Evolutionary conservation across 2,888 invertebrate genomes (phyloP).

Genomic region (Drymonia ruficornis): DNA sequence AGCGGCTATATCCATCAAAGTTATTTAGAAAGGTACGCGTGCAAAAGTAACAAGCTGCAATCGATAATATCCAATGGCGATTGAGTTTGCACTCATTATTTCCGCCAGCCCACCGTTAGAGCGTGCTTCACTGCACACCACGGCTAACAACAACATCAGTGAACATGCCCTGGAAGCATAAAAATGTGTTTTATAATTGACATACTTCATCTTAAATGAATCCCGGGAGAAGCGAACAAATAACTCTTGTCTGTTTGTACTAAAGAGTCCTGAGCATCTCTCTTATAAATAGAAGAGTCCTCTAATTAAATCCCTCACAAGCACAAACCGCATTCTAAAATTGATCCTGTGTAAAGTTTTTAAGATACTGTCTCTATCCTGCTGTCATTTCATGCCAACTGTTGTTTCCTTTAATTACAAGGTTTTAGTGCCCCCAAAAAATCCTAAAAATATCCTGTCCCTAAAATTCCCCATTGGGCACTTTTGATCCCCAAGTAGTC

Average conservation of each 20-base stretch:
- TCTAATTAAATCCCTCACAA: conserved; percentile 30
- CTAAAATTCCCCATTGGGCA: no score
- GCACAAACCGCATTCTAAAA: no score
- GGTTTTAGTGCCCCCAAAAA: no score
- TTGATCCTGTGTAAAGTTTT: no score
- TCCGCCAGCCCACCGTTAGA: conserved; percentile 41
- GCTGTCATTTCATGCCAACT: no score
- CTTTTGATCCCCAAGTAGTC: no score
- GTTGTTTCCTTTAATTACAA: no score
- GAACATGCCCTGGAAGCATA: conserved; percentile 36
- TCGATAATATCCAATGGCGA: conserved; percentile 10
- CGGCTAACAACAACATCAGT: conserved; percentile 33
- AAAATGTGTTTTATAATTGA: conserved; percentile 37
- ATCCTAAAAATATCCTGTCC: no score
- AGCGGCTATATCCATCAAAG: no score
- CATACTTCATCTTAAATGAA: conserved; percentile 33
- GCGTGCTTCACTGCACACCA: conserved; percentile 37
- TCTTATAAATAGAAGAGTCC: conserved; percentile 33
- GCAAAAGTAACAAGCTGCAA: not conserved
- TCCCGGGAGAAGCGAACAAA: conserved; percentile 33
- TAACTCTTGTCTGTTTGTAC: conserved; percentile 27
- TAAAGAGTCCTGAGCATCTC: conserved; percentile 26
- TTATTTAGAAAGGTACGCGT: not conserved
- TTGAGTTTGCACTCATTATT: conserved; percentile 36
- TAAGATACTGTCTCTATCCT: no score